Percentiles rank a stretch among this genome's conserved stretches.
These are phyloP conservation scores for Oophaga pumilio DNA, from an alignment of 2,113 vertebrate species.

Conservation along the genomic window DNA sequence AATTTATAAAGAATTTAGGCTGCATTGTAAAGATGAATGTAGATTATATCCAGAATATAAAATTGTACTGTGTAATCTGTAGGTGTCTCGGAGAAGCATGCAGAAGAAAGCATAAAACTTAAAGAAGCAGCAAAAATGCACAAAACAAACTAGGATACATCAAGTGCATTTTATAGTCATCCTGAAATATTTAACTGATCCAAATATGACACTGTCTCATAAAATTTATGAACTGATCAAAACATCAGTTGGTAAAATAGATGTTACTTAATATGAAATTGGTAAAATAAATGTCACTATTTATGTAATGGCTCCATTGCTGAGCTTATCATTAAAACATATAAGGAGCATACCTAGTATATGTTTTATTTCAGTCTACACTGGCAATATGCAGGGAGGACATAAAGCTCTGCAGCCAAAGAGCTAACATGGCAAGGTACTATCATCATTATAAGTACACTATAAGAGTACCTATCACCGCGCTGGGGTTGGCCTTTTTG, in stretches of 20 bases:
- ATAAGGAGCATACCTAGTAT: background rate
- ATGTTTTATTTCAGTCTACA: background rate
- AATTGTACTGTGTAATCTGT: background rate
- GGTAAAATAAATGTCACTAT: background rate
- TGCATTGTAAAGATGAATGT: background rate
- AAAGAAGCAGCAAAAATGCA: background rate
- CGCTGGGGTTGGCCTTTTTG: too few species aligned
- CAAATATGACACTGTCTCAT: background rate
- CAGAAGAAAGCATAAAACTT: background rate
- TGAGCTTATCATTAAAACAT: background rate
- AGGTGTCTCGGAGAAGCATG: background rate
- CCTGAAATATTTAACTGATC: background rate
- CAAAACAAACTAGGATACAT: background rate
- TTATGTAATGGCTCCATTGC: background rate
- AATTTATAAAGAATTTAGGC: conserved; percentile 8
- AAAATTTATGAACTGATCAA: background rate
- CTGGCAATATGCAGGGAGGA: background rate
- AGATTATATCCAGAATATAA: background rate
- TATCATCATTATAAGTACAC: background rate
- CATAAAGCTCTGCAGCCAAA: background rate
- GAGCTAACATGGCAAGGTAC: background rate
- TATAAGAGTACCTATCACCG: too few species aligned
- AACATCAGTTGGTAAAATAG: background rate
- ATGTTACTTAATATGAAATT: background rate
- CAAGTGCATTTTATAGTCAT: background rate